Percentiles rank a stretch among this genome's conserved stretches.
phyloP scores from a whole-genome alignment of 2,113 vertebrate species.

The Nanger granti region DNA sequence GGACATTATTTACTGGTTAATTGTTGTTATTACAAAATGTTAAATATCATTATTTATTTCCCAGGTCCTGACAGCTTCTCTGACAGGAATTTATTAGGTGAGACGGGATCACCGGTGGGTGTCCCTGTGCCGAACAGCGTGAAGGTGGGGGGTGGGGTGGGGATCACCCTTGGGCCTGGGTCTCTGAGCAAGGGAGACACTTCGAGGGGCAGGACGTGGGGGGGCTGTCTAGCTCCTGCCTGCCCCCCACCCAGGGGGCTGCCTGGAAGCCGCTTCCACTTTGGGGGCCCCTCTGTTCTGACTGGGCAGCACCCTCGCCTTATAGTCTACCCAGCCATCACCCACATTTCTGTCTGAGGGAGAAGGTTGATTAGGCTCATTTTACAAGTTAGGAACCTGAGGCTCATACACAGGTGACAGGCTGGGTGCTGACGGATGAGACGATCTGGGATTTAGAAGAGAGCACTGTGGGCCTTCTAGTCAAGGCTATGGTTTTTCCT shows the following conservation, averaged over 20 bases:
- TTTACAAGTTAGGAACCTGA: neutral
- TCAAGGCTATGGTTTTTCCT: no score
- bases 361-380: neutral
- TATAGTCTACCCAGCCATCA: neutral
- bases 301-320: neutral
- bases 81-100: slow-evolving; percentile 72
- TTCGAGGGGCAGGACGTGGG: neutral
- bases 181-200: neutral
- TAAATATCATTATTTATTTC: slow-evolving; percentile 83
- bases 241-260: neutral
- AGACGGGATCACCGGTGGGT: neutral
- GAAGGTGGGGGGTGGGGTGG: neutral
- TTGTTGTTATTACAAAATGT: slow-evolving; percentile 78
- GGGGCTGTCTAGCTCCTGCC: neutral
- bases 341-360: neutral
- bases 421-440: neutral
- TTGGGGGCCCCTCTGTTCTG: neutral
- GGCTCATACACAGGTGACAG: neutral
- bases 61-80: slow-evolving; percentile 60
- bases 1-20: slow-evolving; percentile 82
- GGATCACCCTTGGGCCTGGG: neutral
- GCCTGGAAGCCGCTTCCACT: neutral
- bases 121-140: neutral
- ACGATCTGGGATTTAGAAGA: neutral
- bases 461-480: neutral